Percentiles rank a stretch among this genome's conserved stretches.
Evolutionary conservation across 2,888 invertebrate genomes (phyloP).

Genomic region (Aspidiotus destructor): DNA sequence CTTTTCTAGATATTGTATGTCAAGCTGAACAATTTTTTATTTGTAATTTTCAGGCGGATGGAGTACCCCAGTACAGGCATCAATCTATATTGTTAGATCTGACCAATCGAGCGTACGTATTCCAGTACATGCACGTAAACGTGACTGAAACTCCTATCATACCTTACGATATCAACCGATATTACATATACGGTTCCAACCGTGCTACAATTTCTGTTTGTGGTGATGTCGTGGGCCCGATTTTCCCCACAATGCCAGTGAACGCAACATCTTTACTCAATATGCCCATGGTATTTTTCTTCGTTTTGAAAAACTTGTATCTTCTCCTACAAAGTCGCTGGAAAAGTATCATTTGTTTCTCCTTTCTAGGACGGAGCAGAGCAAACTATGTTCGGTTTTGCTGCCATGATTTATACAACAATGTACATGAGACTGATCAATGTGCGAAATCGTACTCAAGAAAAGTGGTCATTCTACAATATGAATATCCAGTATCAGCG

Average conservation of each 20-base stretch:
- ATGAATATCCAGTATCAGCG: conserved; percentile 85
- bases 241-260: conserved; percentile 85
- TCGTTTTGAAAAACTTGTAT: background rate
- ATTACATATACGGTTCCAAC: conserved; percentile 91
- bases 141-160: conserved; percentile 87
- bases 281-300: conserved; percentile 58
- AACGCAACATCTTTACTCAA: conserved; percentile 71
- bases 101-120: conserved; percentile 79
- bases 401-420: conserved; percentile 82
- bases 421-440: conserved; percentile 84
- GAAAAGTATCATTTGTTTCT: conserved; percentile 19
- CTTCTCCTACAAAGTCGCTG: background rate
- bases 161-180: conserved; percentile 79
- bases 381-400: conserved; percentile 94
- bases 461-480: conserved; percentile 70
- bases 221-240: conserved; percentile 86
- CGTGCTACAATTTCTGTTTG: conserved; percentile 68
- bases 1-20: conserved; percentile 14
- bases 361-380: conserved; percentile 67
- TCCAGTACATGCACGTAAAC: conserved; percentile 92
- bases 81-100: conserved; percentile 85
- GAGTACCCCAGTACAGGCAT: conserved; percentile 82
- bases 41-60: conserved; percentile 57
- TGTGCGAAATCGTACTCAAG: conserved; percentile 71
- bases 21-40: conserved; percentile 31